These are phyloP conservation scores for Macaca fascicularis DNA, from an alignment of 2,113 vertebrate species.

Conservation along the genomic window T2T-MFA8v1.1 NC_088379.1:100090001-100090500, in stretches of 20 bases:
- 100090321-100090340: not conserved
- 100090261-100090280: not conserved
- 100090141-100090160: not conserved
- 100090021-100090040: no score
- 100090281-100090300: not conserved
- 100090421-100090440: not conserved
- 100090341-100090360: not conserved
- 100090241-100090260: not conserved
- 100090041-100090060: not conserved
- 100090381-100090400: not conserved
- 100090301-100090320: not conserved
- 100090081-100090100: not conserved
- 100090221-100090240: not conserved
- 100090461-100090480: not conserved
- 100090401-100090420: not conserved
- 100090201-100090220: not conserved
- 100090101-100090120: not conserved
- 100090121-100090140: not conserved
- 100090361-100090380: constrained; percentile 22
- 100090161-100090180: not conserved
- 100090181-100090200: not conserved
- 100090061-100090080: not conserved
- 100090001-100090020: no score
- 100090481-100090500: not conserved
- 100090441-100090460: constrained; percentile 20